A percentile compares a stretch with the other conserved stretches of the same genome.
Evolutionary conservation across 2,797 vertebrate species (phyloP).

Genomic region (Fistularia commersonii): DNA sequence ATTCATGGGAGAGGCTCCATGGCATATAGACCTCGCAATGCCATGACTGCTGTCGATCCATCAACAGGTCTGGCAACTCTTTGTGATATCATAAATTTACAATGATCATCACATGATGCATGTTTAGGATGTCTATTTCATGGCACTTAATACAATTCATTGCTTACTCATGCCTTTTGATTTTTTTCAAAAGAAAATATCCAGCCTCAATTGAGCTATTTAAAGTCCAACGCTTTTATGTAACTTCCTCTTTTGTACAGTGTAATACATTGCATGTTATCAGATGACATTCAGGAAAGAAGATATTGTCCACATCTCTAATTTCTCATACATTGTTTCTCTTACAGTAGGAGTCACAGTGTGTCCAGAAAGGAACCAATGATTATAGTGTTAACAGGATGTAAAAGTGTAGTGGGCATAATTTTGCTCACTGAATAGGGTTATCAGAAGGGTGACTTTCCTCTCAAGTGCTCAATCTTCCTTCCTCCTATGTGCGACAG

Average conservation of each 20-base stretch:
- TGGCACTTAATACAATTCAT: too few species aligned
- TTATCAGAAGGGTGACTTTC: slow-evolving; percentile 20
- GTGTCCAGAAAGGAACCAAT: too few species aligned
- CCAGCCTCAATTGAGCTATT: background rate
- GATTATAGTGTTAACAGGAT: slow-evolving; percentile 20
- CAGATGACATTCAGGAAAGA: too few species aligned
- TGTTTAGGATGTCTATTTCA: too few species aligned
- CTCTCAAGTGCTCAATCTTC: slow-evolving; percentile 38
- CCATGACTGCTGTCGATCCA: too few species aligned
- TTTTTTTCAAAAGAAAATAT: background rate
- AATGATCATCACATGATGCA: too few species aligned
- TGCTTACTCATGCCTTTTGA: too few species aligned
- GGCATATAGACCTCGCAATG: too few species aligned
- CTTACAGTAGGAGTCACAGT: background rate
- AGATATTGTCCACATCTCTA: background rate
- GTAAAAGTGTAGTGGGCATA: slow-evolving; percentile 18
- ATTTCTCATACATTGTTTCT: background rate
- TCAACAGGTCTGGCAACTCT: too few species aligned
- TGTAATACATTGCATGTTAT: slow-evolving; percentile 18
- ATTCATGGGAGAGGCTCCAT: too few species aligned
- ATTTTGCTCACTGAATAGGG: slow-evolving; percentile 17
- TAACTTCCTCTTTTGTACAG: slow-evolving; percentile 42
- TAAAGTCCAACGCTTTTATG: slow-evolving; percentile 21
- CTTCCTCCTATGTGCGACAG: slow-evolving; percentile 55
- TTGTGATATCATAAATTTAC: too few species aligned